Evolutionary conservation across 64 coral and sea anemone species (phyloP), one percentile per base, ranked within the genome.

Genomic region (Catalaphyllia jardinei): DNA sequence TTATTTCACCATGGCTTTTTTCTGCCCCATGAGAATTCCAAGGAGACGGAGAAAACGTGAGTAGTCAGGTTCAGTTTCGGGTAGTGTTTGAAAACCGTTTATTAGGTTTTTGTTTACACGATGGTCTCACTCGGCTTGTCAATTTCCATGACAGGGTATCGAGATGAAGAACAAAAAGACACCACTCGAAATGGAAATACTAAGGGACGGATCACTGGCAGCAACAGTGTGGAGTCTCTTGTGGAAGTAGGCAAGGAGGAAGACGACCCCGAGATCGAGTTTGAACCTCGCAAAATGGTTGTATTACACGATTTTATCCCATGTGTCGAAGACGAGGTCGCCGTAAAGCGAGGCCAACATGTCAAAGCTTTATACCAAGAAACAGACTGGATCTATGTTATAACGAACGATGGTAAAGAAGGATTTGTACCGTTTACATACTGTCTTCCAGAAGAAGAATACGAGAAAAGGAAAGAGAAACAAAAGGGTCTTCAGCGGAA

Each of bases 371-470:
- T 98, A 20, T 98, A 98, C 74, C 96, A 92, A 67, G 93, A 98
- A 83, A 98, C 79, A 0, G 93, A 98, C 42, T 98, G 96, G 96
- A 87, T 89, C 81, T 98, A 95, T 88, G 88, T 98, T 29, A 29
- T 93, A 63, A 91, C 79, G 19, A 78, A 84, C 54, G 90, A 90
- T 17, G 84, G 91, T n/a, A 93, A 82, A 72, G 96, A 98, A 83
- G 96, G 96, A 17, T 98, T 98, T 84, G 92, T 98, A 27, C 96
- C 96, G 10, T 95, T 87, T 60, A 98, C 96, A 13, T 95, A 98
- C 42, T 98, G 96, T 62, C 54, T 98, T 35, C 55, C 93, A 25
- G 62, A 94, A 27, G 90, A 95, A 31, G 93, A 98, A 54, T 98
- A 94, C 52, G 93, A 94, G 77, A 94, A 93, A 73, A 73, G 87